Percentiles rank a stretch among this genome's conserved stretches.
phyloP scores from a whole-genome alignment of 1,140 invertebrate genomes.

The Hydropsyche tenuis region DNA sequence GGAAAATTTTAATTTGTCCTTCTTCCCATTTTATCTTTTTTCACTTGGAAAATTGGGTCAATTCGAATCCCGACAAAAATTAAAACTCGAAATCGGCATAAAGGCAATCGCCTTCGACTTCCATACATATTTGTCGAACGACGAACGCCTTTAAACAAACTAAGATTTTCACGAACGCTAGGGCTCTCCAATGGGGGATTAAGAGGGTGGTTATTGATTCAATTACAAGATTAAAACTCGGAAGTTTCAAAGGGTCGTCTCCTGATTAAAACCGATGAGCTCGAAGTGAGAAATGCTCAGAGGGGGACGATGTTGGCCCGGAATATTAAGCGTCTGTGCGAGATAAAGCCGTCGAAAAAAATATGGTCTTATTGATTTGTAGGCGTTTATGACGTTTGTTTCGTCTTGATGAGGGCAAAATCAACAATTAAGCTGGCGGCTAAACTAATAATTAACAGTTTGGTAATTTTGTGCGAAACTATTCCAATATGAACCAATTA shows the following conservation, averaged over 20 bases:
- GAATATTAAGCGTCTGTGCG: not conserved
- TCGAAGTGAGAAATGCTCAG: conserved; percentile 4
- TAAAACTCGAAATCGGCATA: too few species aligned
- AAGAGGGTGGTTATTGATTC: conserved; percentile 33
- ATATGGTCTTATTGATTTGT: not conserved
- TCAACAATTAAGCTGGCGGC: not conserved
- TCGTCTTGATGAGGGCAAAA: not conserved
- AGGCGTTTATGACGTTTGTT: not conserved
- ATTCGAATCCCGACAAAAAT: too few species aligned
- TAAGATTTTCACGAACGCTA: too few species aligned
- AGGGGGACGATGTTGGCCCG: not conserved
- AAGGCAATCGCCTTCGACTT: too few species aligned
- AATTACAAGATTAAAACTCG: conserved; percentile 39
- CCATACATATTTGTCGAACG: too few species aligned
- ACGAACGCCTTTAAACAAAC: too few species aligned
- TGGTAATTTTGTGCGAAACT: conserved; percentile 19
- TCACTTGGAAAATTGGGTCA: not conserved
- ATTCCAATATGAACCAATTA: conserved; percentile 30
- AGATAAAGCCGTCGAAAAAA: not conserved
- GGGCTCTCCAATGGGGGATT: not conserved
- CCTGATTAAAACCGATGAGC: conserved; percentile 34
- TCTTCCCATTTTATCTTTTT: not conserved
- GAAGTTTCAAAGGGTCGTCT: conserved; percentile 30
- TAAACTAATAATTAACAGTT: conserved; percentile 21
- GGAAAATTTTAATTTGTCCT: too few species aligned